Base-by-base conservation (phyloP, 2,888 invertebrate genomes). In the Abrostola tripartita region DNA sequence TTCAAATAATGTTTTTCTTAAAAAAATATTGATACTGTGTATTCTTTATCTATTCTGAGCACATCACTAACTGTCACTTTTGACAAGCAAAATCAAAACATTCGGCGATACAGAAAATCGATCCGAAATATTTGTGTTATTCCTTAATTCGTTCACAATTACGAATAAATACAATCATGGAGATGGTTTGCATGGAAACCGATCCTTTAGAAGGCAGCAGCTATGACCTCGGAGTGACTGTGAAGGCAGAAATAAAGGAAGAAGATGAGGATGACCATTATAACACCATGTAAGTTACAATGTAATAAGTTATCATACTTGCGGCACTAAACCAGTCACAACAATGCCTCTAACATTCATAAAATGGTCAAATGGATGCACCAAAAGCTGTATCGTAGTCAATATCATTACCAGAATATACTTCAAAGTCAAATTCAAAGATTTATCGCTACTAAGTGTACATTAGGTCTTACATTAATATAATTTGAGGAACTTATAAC, bases 151-250 rank as follows among this genome's bases (percentile, higher is more conserved):
- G 36, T 0, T n/a, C 36, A 12, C 6, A 42, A 35, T 47, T 37
- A 37, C 7, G n/a, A 5, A 10, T 35, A 0, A 44, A 37, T 51
- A 41, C 41, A 38, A 65, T 14, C 4, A 74, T 74, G 59, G 71
- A 82, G 51, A 66, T 81, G 12, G 81, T 80, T 5, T 47, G 44
- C 24, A 24, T 24, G 24, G 44, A 47, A 8, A 35, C 53, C 0
- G 83, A 84, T 53, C 83, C 84, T n/a, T 54, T 81, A n/a, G 84
- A 82, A 66, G 81, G 83, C 6, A 83, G 81, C 49, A 84, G 83
- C 57, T 81, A 74, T 47, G 61, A 73, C 68, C 5, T 79, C 35
- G 69, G 63, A 52, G 63, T 79, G 5, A 68, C 70, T 9, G 78
- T 79, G 10, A 74, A 79, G 57, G 70, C 77, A 0, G 78, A 79